Percentiles rank a stretch among this genome's conserved stretches.
phyloP scores from a whole-genome alignment of 2,113 vertebrate species.

The Scomber colias region DNA sequence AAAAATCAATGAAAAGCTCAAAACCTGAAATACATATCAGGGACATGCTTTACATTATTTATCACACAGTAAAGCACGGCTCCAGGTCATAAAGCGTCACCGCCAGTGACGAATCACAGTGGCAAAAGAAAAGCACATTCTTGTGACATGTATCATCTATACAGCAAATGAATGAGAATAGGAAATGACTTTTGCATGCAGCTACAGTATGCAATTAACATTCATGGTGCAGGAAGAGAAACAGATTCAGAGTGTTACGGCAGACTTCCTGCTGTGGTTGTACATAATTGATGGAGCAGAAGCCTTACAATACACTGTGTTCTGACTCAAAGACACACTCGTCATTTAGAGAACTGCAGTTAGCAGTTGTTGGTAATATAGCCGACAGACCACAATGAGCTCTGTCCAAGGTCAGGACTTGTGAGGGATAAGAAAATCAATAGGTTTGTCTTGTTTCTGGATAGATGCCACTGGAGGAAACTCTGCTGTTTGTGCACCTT shows the following conservation, averaged over 20 bases:
- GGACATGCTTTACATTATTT: constrained; percentile 34
- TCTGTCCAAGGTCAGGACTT: constrained; percentile 63
- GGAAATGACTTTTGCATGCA: constrained; percentile 29
- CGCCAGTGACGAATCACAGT: not conserved
- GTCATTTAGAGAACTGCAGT: constrained; percentile 54
- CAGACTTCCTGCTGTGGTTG: constrained; percentile 47
- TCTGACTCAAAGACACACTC: constrained; percentile 31
- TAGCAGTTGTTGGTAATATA: constrained; percentile 50
- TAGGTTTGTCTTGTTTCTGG: constrained; percentile 61
- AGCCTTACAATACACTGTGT: constrained; percentile 32
- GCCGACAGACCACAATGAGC: constrained; percentile 48
- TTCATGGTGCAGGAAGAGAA: constrained; percentile 40
- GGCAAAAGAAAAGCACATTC: not conserved
- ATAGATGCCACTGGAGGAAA: constrained; percentile 16
- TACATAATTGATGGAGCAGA: constrained; percentile 64
- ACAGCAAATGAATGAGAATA: constrained; percentile 16
- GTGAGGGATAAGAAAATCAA: constrained; percentile 59
- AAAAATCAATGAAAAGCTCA: constrained; percentile 10
- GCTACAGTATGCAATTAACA: constrained; percentile 48
- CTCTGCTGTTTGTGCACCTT: not conserved
- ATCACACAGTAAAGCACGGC: constrained; percentile 12
- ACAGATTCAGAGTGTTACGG: constrained; percentile 28
- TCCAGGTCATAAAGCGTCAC: constrained; percentile 5
- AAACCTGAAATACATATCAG: constrained; percentile 28
- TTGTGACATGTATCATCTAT: constrained; percentile 12